Evolutionary conservation across 1,140 invertebrate species (phyloP).

Genomic region (Orussus abietinus): DNA sequence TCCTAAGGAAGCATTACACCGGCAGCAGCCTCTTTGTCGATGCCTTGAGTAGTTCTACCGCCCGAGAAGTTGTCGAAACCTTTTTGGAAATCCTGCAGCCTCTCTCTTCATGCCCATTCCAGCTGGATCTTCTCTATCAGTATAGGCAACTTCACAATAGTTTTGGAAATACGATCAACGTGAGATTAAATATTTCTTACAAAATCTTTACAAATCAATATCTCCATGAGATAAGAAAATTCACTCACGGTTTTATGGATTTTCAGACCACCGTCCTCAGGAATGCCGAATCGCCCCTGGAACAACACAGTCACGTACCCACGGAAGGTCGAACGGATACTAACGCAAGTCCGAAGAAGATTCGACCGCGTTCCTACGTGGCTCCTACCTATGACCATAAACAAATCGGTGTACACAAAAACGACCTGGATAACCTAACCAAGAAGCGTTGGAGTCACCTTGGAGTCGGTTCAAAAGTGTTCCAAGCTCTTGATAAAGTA

Average conservation of each 20-base stretch:
- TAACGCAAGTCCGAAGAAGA: constrained; percentile 54
- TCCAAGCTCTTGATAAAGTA: constrained; percentile 67
- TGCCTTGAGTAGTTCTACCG: constrained; percentile 61
- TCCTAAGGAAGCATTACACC: constrained; percentile 78
- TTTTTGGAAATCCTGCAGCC: constrained; percentile 72
- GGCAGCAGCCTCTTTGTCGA: constrained; percentile 67
- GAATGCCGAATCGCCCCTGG: constrained; percentile 36
- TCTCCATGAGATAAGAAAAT: too few relatives aligned
- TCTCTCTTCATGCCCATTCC: constrained; percentile 71
- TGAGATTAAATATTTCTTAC: constrained; percentile 24
- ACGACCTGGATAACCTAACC: constrained; percentile 56
- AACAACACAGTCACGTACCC: too few relatives aligned
- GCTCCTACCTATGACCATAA: constrained; percentile 52
- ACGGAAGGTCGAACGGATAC: too few relatives aligned
- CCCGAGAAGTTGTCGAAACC: constrained; percentile 65
- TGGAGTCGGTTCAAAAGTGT: constrained; percentile 60
- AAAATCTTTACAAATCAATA: neutral
- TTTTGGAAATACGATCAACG: constrained; percentile 60
- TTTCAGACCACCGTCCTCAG: constrained; percentile 28
- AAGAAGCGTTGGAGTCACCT: constrained; percentile 72
- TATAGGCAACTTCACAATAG: constrained; percentile 72
- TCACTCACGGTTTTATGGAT: constrained; percentile 4
- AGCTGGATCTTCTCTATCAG: constrained; percentile 77
- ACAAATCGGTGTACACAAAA: constrained; percentile 52
- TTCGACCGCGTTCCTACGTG: constrained; percentile 66